Conservation (phyloP, 2,797 vertebrate genomes). For the Molossus alvarezi region DNA sequence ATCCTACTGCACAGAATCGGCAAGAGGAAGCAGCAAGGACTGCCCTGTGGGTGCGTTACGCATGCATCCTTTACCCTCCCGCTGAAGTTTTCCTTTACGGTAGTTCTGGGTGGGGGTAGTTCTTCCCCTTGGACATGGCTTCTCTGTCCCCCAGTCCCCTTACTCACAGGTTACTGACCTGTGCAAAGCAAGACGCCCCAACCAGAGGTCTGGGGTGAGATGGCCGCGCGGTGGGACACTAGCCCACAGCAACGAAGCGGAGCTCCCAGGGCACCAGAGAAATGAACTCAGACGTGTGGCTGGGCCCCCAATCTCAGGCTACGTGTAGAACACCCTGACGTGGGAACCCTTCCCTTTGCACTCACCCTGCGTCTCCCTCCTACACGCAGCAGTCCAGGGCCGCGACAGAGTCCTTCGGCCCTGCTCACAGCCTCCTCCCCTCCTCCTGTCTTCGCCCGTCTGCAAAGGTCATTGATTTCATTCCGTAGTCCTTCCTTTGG, state of each 20-base stretch:
- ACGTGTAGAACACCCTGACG: background rate
- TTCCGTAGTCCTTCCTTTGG: conserved; percentile 43
- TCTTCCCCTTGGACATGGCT: accelerated
- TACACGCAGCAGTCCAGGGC: background rate
- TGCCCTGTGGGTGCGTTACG: accelerated
- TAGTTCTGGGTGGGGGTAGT: accelerated
- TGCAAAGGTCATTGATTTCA: conserved; percentile 45
- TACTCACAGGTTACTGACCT: background rate
- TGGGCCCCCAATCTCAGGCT: background rate
- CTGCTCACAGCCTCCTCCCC: background rate
- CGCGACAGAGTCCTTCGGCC: background rate
- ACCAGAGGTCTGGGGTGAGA: background rate
- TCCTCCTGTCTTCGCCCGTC: conserved; percentile 35
- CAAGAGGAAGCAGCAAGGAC: background rate
- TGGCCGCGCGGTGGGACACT: accelerated
- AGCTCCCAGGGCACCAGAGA: background rate
- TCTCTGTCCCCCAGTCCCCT: background rate
- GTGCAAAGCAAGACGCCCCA: background rate
- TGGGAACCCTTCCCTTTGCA: background rate
- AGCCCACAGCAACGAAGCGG: background rate
- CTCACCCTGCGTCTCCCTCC: background rate
- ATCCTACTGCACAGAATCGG: background rate
- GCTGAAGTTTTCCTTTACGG: background rate
- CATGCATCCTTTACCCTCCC: background rate
- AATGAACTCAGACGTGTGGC: accelerated